Evolutionary conservation across 2,888 invertebrate species (phyloP), one percentile per base, ranked within the genome.

Genomic region (Pharmacophagus antenor): DNA sequence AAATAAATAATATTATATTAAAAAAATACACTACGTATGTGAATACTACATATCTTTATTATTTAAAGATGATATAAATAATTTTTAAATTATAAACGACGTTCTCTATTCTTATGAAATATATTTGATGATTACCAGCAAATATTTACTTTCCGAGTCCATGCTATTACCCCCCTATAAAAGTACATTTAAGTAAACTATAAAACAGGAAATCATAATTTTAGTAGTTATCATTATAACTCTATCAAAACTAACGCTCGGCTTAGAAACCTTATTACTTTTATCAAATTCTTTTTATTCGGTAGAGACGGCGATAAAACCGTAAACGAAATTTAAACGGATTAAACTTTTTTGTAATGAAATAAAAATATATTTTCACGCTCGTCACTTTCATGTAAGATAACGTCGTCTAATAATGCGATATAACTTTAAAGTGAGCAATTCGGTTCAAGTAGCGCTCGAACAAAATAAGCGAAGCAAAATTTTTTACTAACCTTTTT

Each of bases 381-480:
- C 62, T 68, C 64, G 69, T 63, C 65, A 63, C 68, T 66, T 71
- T 76, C 73, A 77, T 76, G 70, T 65, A 62, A 69, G 68, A 78
- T 77, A 79, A 79, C 74, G 69, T 73, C 72, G 74, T 75, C 72
- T 66, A 71, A 56, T 70, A 75, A 76, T 76, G 70, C 72, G 68
- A 72, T 75, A 77, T 80, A 74, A 78, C 75, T 79, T 77, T 74
- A 27, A 76, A 46, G 37, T 31, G 23, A 82, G 82, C 77, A 82
- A 83, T 82, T 84, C 81, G 70, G 73, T 78, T 73, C 70, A 72
- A 74, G 72, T 68, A 71, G 67, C 70, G 74, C 70, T 78, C n/a
- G n/a, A n/a, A n/a, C n/a, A n/a, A n/a, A n/a, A n/a, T n/a, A n/a
- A n/a, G n/a, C n/a, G n/a, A n/a, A n/a, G n/a, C n/a, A n/a, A n/a